Evolutionary conservation across 1,140 invertebrate species (phyloP), one percentile per base, ranked within the genome.

Genomic region (Sarcophaga peregrina): DNA sequence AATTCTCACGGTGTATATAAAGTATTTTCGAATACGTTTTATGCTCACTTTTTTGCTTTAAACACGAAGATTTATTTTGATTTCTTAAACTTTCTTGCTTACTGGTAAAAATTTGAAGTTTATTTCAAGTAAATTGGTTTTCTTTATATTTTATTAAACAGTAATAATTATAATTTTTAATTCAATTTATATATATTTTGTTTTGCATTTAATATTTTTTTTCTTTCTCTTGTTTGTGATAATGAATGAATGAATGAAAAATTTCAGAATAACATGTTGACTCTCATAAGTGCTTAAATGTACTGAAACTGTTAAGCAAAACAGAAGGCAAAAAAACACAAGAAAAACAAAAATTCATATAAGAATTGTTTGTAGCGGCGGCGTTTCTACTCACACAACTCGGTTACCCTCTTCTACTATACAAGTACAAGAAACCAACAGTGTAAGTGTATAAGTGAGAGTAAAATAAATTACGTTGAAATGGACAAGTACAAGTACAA

Each of bases 261-360:
- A 76, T 76, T 47, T 78, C 47, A 78, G 50, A 78, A 78, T n/a
- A 78, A 78, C 75, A 78, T 78, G 75, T 78, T 78, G 75, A 78
- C 75, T 78, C 75, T 78, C 75, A 78, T 78, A 78, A 78, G 75
- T 78, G 75, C 75, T 50, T 47, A 78, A 78, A 78, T 78, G 75
- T 78, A 78, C 75, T 78, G 75, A 78, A 78, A 48, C 50, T 50
- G 75, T 78, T 78, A 47, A 50, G 13, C 11, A 20, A 75, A 37
- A 37, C 25, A 37, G 25, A 37, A 37, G 25, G 25, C 25, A 37
- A 37, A 37, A 37, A 37, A 37, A 37, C 25, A 37, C 1, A 76
- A 76, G n/a, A 78, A 78, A 15, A 54, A 58, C 13, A 58, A 58
- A 11, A 58, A 13, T 15, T 13, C 54, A 15, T 25, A 68, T 78